Evolutionary conservation across 2,888 invertebrate genomes (phyloP), one percentile per base, ranked within the genome.

Genomic region (Nudaria mundana): DNA sequence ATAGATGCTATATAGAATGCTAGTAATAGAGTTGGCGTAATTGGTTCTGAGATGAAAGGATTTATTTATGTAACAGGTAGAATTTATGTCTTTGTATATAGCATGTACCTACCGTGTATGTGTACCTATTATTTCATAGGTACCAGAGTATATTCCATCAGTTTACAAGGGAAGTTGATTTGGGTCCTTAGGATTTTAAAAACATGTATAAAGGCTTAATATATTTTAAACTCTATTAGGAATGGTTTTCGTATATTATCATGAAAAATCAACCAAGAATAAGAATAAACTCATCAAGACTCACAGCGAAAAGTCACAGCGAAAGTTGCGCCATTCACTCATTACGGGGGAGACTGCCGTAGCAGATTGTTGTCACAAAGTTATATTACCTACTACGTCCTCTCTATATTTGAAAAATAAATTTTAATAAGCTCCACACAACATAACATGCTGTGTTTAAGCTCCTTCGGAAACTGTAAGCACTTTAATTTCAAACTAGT

Each of bases 341-440:
- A 66, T 66, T 68, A 68, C 46, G 51, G 62, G 59, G 43, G 51
- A 49, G 53, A 55, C 57, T n/a, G 56, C 63, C 57, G 52, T 48
- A 57, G 49, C 63, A 56, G 60, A 54, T 58, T 74, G 66, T 71
- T 73, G 66, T 71, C 66, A 62, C 66, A 62, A 73, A 75, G 60
- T 74, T 68, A 66, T 25, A 64, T 63, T 60, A 56, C n/a, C n/a
- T n/a, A n/a, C 53, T 63, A 47, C 56, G 56, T 50, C 55, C 66
- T 62, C 62, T 57, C 57, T 56, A 62, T 67, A 68, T 71, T 69
- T 55, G 63, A 61, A 65, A 72, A 68, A 70, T 63, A 72, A 66
- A 64, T 70, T 66, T 63, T 71, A 64, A 70, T 66, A 69, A 71
- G 66, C 64, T 43, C 44, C 48, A 32, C n/a, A 42, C 52, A 51